phyloP scores from a whole-genome alignment of 2,888 invertebrate species.

The Adelognathus sp. region DNA sequence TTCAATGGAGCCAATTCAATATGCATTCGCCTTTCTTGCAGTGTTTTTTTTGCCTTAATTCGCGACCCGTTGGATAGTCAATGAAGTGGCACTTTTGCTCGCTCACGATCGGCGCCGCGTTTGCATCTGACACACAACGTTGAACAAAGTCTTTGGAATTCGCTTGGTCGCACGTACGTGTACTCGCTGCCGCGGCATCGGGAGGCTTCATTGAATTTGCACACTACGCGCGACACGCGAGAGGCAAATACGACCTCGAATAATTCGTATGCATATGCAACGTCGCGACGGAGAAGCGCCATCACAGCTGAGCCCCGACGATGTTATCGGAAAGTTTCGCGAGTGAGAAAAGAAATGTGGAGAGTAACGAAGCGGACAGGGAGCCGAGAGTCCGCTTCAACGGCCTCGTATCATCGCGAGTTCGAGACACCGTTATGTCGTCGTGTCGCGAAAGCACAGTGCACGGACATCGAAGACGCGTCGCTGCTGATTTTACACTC shows the following conservation, averaged over 20 bases:
- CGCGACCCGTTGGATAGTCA: constrained; percentile 41
- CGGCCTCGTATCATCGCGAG: constrained; percentile 53
- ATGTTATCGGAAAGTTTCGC: background rate
- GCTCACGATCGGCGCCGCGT: constrained; percentile 28
- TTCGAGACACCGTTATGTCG: constrained; percentile 57
- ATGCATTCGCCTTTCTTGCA: background rate
- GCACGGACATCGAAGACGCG: background rate
- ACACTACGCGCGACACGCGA: constrained; percentile 38
- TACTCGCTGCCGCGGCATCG: constrained; percentile 4
- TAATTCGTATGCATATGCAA: constrained; percentile 55
- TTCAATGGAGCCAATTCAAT: background rate
- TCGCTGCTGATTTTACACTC: background rate
- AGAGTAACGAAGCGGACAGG: constrained; percentile 14
- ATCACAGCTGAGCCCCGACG: background rate
- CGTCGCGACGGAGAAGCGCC: constrained; percentile 21
- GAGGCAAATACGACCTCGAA: constrained; percentile 53
- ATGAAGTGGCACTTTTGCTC: constrained; percentile 43
- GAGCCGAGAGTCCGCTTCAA: constrained; percentile 28
- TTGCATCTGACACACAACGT: constrained; percentile 32
- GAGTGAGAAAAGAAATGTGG: constrained; percentile 32
- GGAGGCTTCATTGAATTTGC: constrained; percentile 41
- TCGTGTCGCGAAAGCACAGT: constrained; percentile 48
- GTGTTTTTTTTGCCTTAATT: constrained; percentile 2
- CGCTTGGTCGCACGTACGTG: constrained; percentile 34
- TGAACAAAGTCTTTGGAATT: constrained; percentile 49